Percentiles rank a stretch among this genome's conserved stretches.
These are phyloP conservation scores for Sisor rabdophorus DNA, from an alignment of 2,113 vertebrate species.

Conservation along the genomic window DNA sequence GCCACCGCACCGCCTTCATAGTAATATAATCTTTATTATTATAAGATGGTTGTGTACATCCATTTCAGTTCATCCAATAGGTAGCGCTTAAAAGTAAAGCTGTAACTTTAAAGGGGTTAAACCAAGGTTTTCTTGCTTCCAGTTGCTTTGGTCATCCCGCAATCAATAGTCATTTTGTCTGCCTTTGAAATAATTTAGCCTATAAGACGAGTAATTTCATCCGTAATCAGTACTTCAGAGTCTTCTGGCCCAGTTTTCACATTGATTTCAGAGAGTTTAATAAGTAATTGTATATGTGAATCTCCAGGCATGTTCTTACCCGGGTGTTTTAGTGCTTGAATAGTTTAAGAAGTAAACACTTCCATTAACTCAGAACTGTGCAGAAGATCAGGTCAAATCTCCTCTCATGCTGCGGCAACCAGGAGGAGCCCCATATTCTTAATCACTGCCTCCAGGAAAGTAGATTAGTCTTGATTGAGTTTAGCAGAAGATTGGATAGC, in stretches of 20 bases:
- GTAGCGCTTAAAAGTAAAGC: no score
- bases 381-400: slow-evolving; percentile 7
- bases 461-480: slow-evolving; percentile 7
- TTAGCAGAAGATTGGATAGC: slow-evolving; percentile 20
- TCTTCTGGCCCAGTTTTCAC: slow-evolving; percentile 6
- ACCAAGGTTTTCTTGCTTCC: no score
- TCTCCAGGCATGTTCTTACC: slow-evolving; percentile 18
- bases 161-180: slow-evolving; percentile 32
- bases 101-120: no score
- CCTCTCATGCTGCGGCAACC: slow-evolving; percentile 19
- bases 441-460: slow-evolving; percentile 24
- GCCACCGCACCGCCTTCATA: no score
- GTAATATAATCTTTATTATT: no score
- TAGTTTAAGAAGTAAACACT: slow-evolving; percentile 43
- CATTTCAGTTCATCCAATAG: no score
- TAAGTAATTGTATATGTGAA: slow-evolving; percentile 30
- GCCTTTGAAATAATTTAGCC: slow-evolving; percentile 11
- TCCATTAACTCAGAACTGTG: slow-evolving; percentile 24
- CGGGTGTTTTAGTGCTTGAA: slow-evolving; percentile 25
- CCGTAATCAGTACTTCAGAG: slow-evolving; percentile 28
- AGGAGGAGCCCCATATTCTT: slow-evolving; percentile 28
- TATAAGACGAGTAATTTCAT: slow-evolving; percentile 21
- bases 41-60: no score
- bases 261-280: slow-evolving; percentile 24
- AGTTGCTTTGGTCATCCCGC: slow-evolving; percentile 2